A percentile compares a stretch with the other conserved stretches of the same genome.
Evolutionary conservation across 2,888 invertebrate genomes (phyloP).

Genomic region (Caenorhabditis afra): DNA sequence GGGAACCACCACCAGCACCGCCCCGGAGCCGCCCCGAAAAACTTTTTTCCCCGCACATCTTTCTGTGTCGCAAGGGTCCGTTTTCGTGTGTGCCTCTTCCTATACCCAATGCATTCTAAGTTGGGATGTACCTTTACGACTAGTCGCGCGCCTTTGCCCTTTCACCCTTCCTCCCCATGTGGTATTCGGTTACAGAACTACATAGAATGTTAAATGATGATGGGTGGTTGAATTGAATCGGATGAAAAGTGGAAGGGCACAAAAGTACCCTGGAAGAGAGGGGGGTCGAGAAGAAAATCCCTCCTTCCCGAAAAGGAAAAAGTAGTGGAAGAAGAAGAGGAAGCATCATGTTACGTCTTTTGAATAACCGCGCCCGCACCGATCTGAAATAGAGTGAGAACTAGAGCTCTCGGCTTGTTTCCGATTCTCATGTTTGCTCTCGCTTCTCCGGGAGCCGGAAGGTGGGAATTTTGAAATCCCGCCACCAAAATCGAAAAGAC

Average conservation of each 20-base stretch:
- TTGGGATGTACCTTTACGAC: slow-evolving; percentile 37
- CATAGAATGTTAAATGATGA: slow-evolving; percentile 40
- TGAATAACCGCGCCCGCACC: slow-evolving; percentile 30
- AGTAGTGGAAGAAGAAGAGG: slow-evolving; percentile 48
- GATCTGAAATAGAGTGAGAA: slow-evolving; percentile 58
- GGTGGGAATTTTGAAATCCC: slow-evolving; percentile 34
- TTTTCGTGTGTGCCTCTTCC: slow-evolving; percentile 38
- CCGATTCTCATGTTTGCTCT: slow-evolving; percentile 40
- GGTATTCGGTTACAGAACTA: slow-evolving; percentile 43
- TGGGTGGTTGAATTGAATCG: not conserved
- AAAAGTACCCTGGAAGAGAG: slow-evolving; percentile 10
- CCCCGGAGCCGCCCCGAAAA: slow-evolving; percentile 25
- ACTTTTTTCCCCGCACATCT: slow-evolving; percentile 40
- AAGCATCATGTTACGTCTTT: slow-evolving; percentile 60
- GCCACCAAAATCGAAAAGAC: slow-evolving; percentile 9
- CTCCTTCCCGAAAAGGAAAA: slow-evolving; percentile 15
- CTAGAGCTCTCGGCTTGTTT: slow-evolving; percentile 32
- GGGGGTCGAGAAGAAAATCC: slow-evolving; percentile 2
- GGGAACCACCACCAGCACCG: slow-evolving; percentile 18
- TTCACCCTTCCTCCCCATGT: not conserved
- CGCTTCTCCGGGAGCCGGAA: slow-evolving; percentile 33
- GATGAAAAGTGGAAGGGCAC: not conserved
- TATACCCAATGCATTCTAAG: slow-evolving; percentile 10
- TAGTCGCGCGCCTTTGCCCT: not conserved
- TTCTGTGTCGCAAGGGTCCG: slow-evolving; percentile 48